Percentiles rank a stretch among this genome's conserved stretches.
phyloP scores from a whole-genome alignment of 2,888 invertebrate species.

The Tricholauxania praeusta region DNA sequence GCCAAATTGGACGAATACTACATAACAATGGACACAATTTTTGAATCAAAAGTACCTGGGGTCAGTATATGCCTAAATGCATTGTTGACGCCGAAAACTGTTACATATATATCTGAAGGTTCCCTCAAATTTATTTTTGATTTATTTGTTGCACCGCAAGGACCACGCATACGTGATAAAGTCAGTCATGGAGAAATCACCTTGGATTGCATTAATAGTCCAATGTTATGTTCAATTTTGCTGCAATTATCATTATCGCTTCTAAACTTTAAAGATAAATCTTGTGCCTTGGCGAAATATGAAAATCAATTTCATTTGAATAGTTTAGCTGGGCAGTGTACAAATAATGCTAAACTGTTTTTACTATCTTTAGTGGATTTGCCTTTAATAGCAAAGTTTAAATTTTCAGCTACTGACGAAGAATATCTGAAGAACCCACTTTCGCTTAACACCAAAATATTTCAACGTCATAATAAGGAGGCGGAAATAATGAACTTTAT shows the following conservation, averaged over 20 bases:
- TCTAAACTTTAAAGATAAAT: constrained; percentile 32
- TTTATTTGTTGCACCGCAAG: constrained; percentile 67
- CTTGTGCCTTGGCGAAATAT: constrained; percentile 45
- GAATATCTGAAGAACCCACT: not conserved
- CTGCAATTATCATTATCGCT: constrained; percentile 48
- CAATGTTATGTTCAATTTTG: constrained; percentile 46
- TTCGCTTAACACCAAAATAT: constrained; percentile 45
- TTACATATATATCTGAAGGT: constrained; percentile 45
- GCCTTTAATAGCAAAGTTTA: not conserved
- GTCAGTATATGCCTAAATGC: constrained; percentile 32
- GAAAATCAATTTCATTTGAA: constrained; percentile 55
- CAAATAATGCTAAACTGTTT: constrained; percentile 6
- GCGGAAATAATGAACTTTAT: constrained; percentile 53
- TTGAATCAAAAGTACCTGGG: constrained; percentile 54
- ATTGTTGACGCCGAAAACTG: constrained; percentile 39
- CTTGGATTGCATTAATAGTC: constrained; percentile 49
- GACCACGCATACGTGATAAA: constrained; percentile 70
- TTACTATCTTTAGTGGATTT: constrained; percentile 15
- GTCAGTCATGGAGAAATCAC: constrained; percentile 70
- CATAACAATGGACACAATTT: constrained; percentile 70
- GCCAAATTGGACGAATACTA: constrained; percentile 69
- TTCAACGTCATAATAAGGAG: constrained; percentile 55
- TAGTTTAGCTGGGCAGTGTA: constrained; percentile 31
- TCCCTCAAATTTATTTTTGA: constrained; percentile 67
- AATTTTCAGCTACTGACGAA: not conserved